These are phyloP conservation scores for Andrena praecox DNA, from an alignment of 2,888 invertebrate genomes.

Conservation along the genomic window DNA sequence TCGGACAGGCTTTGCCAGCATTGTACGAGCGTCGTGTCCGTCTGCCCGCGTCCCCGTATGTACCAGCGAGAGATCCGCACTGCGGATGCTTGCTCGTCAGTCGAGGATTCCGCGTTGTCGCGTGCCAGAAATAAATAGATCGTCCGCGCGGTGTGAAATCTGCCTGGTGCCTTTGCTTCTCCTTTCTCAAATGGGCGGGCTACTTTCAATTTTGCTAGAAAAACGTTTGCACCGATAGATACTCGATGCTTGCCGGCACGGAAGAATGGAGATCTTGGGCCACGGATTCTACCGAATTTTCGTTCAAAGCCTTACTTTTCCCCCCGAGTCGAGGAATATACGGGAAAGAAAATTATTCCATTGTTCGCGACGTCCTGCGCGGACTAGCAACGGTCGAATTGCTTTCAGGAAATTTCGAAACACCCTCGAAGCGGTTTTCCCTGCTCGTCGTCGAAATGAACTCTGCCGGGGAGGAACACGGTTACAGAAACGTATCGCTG, in stretches of 20 bases:
- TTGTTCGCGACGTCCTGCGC: not conserved
- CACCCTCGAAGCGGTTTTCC: not conserved
- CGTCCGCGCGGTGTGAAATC: not conserved
- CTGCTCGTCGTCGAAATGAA: not conserved
- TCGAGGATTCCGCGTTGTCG: not conserved
- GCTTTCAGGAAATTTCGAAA: not conserved
- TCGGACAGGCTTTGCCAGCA: not conserved
- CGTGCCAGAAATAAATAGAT: conserved; percentile 45
- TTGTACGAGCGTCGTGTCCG: not conserved
- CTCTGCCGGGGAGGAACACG: not conserved
- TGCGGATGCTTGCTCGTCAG: conserved; percentile 36
- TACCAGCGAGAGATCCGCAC: conserved; percentile 38
- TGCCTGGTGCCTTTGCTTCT: too few species aligned
- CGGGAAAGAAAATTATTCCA: too few species aligned
- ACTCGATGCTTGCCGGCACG: too few species aligned
- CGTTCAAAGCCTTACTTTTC: too few species aligned
- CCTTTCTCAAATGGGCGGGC: too few species aligned
- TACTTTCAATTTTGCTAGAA: too few species aligned
- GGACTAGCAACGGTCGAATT: not conserved
- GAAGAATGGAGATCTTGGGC: too few species aligned
- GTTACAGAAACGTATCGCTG: not conserved
- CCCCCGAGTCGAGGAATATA: too few species aligned
- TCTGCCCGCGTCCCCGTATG: not conserved
- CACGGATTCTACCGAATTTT: too few species aligned
- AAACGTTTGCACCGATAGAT: too few species aligned